Percentiles rank a stretch among this genome's conserved stretches.
phyloP scores from a whole-genome alignment of 2,888 invertebrate species.

The Halocaridina rubra region DNA sequence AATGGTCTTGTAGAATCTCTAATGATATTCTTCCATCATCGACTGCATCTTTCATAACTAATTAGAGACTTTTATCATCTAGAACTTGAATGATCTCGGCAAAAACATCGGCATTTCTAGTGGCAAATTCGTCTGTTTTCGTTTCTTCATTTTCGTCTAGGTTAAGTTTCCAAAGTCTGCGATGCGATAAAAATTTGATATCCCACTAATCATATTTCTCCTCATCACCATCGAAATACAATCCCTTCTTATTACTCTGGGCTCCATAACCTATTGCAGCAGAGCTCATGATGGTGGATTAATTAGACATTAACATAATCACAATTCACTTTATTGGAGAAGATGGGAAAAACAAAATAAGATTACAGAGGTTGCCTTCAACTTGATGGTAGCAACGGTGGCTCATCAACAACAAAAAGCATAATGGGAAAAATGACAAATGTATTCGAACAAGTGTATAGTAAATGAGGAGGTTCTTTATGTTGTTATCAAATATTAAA shows the following conservation, averaged over 20 bases:
- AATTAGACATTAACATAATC: too few species aligned
- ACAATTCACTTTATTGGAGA: too few species aligned
- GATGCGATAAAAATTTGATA: not conserved
- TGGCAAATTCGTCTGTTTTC: not conserved
- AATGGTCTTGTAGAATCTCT: slow-evolving; percentile 13
- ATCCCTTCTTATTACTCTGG: not conserved
- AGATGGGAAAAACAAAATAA: too few species aligned
- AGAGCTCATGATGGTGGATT: too few species aligned
- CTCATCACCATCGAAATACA: not conserved
- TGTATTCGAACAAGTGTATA: too few species aligned
- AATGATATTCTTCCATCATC: slow-evolving; percentile 23
- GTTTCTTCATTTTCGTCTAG: not conserved
- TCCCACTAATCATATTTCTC: not conserved
- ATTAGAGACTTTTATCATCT: slow-evolving; percentile 10
- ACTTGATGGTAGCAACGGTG: too few species aligned
- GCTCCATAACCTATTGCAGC: too few species aligned
- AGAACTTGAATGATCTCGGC: slow-evolving; percentile 4
- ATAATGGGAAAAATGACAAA: too few species aligned
- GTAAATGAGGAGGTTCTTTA: too few species aligned
- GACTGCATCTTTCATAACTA: slow-evolving; percentile 16
- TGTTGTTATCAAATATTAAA: too few species aligned
- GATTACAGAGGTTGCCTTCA: too few species aligned
- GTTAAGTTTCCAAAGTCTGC: not conserved
- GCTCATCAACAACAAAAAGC: too few species aligned
- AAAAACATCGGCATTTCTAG: not conserved